Conservation (phyloP, 2,888 invertebrate species). For the Embidobia sp. region DNA sequence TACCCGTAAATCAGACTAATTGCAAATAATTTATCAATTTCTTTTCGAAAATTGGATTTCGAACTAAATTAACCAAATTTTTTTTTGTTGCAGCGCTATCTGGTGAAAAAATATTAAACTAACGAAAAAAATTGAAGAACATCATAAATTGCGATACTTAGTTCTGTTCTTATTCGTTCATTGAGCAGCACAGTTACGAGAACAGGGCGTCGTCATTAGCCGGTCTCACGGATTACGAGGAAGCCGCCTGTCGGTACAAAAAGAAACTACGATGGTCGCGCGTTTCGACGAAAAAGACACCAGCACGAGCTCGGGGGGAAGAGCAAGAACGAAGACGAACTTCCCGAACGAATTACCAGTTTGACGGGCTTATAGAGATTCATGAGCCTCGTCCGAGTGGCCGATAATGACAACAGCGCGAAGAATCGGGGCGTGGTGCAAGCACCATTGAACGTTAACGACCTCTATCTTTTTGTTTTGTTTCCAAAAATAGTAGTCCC, state of each 20-base stretch:
- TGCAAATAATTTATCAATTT: too few species aligned
- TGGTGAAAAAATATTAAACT: too few species aligned
- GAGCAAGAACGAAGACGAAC: constrained; percentile 58
- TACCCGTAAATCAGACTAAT: too few species aligned
- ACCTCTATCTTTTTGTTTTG: constrained; percentile 31
- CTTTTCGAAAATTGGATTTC: too few species aligned
- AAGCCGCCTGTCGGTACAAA: constrained; percentile 50
- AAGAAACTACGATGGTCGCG: constrained; percentile 47
- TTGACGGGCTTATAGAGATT: constrained; percentile 78
- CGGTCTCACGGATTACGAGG: constrained; percentile 34
- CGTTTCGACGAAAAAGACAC: constrained; percentile 62
- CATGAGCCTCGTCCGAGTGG: constrained; percentile 72
- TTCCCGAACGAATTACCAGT: constrained; percentile 76
- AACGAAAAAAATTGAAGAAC: too few species aligned
- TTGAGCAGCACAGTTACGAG: constrained; percentile 27
- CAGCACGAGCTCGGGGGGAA: constrained; percentile 48
- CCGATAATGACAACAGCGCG: constrained; percentile 68
- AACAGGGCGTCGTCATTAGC: constrained; percentile 41
- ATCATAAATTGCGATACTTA: too few species aligned
- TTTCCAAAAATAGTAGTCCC: constrained; percentile 5
- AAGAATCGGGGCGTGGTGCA: constrained; percentile 66
- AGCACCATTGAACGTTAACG: constrained; percentile 31
- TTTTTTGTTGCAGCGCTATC: too few species aligned
- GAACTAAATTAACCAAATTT: too few species aligned
- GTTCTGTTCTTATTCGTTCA: constrained; percentile 6